These are phyloP conservation scores for Petrosia ficiformis DNA, from an alignment of 37 sponge, comb jelly and placozoan genomes.

Conservation along the genomic window DNA sequence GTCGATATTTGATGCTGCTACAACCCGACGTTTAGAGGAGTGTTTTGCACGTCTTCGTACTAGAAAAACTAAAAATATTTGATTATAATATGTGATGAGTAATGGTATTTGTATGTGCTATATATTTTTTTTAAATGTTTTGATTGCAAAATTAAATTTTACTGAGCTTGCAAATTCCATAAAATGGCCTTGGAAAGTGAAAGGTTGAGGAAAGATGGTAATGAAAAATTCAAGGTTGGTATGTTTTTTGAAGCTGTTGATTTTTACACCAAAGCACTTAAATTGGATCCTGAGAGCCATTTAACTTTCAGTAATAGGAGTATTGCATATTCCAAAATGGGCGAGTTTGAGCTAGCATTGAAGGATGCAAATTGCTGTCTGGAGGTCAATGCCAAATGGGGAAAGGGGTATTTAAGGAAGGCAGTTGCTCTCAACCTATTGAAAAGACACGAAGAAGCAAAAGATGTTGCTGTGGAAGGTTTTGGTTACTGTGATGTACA, in stretches of 20 bases:
- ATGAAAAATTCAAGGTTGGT: neutral
- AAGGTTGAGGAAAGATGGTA: neutral
- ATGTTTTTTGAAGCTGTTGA: constrained; percentile 12
- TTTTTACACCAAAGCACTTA: constrained; percentile 43
- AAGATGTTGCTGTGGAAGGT: neutral
- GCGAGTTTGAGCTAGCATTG: constrained; percentile 32
- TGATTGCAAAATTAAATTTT: too few relatives aligned
- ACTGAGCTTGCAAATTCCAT: too few relatives aligned
- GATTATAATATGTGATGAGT: too few relatives aligned
- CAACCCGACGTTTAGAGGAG: too few relatives aligned
- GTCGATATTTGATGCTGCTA: too few relatives aligned
- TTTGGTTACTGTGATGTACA: too few relatives aligned
- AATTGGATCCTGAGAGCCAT: constrained; percentile 21
- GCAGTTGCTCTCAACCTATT: neutral
- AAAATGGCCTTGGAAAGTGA: too few relatives aligned
- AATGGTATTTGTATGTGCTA: too few relatives aligned
- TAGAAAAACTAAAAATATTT: too few relatives aligned
- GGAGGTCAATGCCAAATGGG: constrained; percentile 20
- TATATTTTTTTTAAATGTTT: too few relatives aligned
- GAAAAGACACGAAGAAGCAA: neutral
- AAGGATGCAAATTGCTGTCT: constrained; percentile 39
- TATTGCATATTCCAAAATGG: constrained; percentile 20
- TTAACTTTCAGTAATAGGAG: constrained; percentile 47
- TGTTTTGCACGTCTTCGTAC: too few relatives aligned
- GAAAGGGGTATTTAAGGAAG: constrained; percentile 11